A percentile compares a stretch with the other conserved stretches of the same genome.
Evolutionary conservation across 2,113 vertebrate species (phyloP).

Genomic region (Ornithorhynchus anatinus): DNA sequence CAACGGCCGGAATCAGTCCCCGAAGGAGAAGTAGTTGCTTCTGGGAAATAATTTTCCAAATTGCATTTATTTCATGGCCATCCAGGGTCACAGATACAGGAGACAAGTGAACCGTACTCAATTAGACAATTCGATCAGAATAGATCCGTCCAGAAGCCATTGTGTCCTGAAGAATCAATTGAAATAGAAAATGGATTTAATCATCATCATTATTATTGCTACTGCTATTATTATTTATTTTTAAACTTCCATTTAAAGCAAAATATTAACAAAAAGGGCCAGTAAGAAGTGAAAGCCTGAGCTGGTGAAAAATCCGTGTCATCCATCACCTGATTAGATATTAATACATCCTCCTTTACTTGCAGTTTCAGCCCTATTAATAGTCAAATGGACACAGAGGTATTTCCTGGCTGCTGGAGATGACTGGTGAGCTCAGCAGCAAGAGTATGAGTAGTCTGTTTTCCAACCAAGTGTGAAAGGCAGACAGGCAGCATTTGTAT

Average conservation of each 20-base stretch:
- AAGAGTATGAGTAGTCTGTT: not conserved
- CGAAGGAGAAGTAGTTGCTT: slow-evolving; percentile 52
- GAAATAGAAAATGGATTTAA: slow-evolving; percentile 53
- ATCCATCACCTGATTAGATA: slow-evolving; percentile 61
- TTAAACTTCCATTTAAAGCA: slow-evolving; percentile 30
- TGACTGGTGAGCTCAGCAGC: slow-evolving; percentile 38
- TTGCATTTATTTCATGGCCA: slow-evolving; percentile 67
- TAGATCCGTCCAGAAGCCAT: slow-evolving; percentile 71
- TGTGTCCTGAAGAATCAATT: slow-evolving; percentile 64
- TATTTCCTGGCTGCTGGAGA: slow-evolving; percentile 35
- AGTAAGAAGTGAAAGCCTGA: slow-evolving; percentile 36
- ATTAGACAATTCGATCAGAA: slow-evolving; percentile 75
- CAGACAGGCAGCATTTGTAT: no score
- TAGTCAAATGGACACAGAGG: slow-evolving; percentile 51
- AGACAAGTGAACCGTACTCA: slow-evolving; percentile 66
- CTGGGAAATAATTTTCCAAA: slow-evolving; percentile 69
- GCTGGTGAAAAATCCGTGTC: slow-evolving; percentile 18
- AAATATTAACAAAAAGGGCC: slow-evolving; percentile 45
- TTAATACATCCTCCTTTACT: slow-evolving; percentile 44
- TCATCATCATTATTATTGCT: slow-evolving; percentile 37
- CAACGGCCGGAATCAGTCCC: slow-evolving; percentile 21
- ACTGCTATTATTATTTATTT: slow-evolving; percentile 49
- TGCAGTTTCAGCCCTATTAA: slow-evolving; percentile 33
- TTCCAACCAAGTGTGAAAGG: not conserved
- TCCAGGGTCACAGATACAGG: slow-evolving; percentile 65